Base-by-base conservation (phyloP, 2,113 vertebrate genomes). In the Ophiodon elongatus region DNA sequence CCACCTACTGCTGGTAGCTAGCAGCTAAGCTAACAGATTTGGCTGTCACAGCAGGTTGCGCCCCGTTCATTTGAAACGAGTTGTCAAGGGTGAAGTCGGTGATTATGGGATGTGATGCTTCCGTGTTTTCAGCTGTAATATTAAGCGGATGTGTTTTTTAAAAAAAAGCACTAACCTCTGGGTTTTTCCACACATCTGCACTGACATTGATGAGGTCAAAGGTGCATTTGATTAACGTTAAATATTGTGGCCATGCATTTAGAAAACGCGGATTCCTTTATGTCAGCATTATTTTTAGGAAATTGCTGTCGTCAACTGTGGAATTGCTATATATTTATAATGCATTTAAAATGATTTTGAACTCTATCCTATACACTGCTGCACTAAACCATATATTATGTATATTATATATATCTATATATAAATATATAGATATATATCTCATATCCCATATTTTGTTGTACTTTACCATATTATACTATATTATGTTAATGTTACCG, bases 1-100 rank as follows among this genome's bases (percentile, higher is more conserved):
- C 79, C 88, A 77, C n/a, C n/a, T 8, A 33, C 52, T 39, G 37
- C 65, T 8, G n/a, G 72, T 14, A 17, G 87, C 85, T 87, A 85
- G 54, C 76, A 52, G 87, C 90, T 89, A 87, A 71, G 93, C 89
- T 94, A 93, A 82, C 79, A 57, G 62, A 77, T 83, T 67, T 76
- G 62, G 64, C 83, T 82, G 76, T 76, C 41, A 77, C 64, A 85
- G 88, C 74, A 85, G 68, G 19, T 67, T 60, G 25, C 45, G 45
- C 15, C 33, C 6, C 14, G 33, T 33, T 74, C 59, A 45, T 62
- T 33, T 70, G 64, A 73, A 73, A 73, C 71, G 27, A 31, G 6
- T 6, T 17, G 52, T 85, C 88, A 90, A 85, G 90, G 89, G 89
- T 90, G 85, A 83, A 65, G 50, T 41, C 2, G 27, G 3, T 69